These are phyloP conservation scores for Condylura cristata DNA, from an alignment of 2,113 vertebrate species.

Conservation along the genomic window DNA sequence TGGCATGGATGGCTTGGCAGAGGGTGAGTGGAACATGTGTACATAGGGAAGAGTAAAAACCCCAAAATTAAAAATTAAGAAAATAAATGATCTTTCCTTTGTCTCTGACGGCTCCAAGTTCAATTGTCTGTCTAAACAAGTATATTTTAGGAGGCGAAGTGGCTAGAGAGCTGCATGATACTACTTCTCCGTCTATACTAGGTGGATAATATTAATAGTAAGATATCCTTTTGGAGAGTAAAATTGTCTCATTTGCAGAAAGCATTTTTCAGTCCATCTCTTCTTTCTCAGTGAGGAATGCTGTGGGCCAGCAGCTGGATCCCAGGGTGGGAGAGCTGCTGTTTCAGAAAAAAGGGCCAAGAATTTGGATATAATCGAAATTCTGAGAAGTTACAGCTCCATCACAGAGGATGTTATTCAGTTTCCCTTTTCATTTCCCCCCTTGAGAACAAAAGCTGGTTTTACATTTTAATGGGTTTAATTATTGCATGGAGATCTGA, in stretches of 20 bases:
- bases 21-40: too few relatives aligned
- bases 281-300: background rate
- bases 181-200: background rate
- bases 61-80: too few relatives aligned
- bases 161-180: background rate
- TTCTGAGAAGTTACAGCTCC: slow-evolving; percentile 74
- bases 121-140: background rate
- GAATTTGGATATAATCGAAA: slow-evolving; percentile 45
- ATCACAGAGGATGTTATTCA: slow-evolving; percentile 72
- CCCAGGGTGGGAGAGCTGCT: background rate
- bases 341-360: slow-evolving; percentile 18
- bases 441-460: slow-evolving; percentile 79
- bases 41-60: too few relatives aligned
- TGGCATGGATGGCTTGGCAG: too few relatives aligned
- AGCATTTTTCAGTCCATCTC: background rate
- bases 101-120: background rate
- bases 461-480: slow-evolving; percentile 88
- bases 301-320: background rate
- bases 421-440: slow-evolving; percentile 75
- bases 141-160: background rate
- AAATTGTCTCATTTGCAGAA: background rate
- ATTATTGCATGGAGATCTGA: slow-evolving; percentile 84
- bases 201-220: background rate
- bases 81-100: too few relatives aligned
- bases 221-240: background rate